These are phyloP conservation scores for Arctocebus calabarensis DNA, from an alignment of 2,797 vertebrate genomes.

Conservation along the genomic window DNA sequence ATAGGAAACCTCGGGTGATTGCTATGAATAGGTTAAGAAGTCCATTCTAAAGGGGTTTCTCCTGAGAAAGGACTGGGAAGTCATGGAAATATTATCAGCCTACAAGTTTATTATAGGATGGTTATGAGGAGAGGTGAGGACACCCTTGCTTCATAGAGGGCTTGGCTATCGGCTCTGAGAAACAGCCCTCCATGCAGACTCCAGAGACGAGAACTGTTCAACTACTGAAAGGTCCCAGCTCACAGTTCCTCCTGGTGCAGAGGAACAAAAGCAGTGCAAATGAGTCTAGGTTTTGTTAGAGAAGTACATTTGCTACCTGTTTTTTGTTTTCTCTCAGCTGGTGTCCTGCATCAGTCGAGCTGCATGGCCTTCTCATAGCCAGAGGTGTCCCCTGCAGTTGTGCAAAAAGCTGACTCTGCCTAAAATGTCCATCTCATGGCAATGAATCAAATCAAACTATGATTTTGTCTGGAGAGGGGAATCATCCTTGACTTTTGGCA, in stretches of 20 bases:
- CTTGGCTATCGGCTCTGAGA: neutral
- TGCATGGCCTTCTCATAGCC: neutral
- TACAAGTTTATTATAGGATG: too few relatives aligned
- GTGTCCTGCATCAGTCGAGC: neutral
- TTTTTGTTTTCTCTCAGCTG: neutral
- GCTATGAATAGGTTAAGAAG: neutral
- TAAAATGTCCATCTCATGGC: neutral
- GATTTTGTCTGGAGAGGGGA: neutral
- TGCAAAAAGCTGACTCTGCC: neutral
- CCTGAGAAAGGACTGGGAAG: neutral
- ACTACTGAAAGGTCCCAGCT: neutral
- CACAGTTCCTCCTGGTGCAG: neutral
- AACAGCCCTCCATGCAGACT: neutral
- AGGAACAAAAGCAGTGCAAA: neutral
- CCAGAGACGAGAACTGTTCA: neutral
- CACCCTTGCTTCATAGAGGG: neutral
- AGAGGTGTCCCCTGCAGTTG: neutral
- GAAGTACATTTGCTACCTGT: neutral
- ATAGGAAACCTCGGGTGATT: neutral
- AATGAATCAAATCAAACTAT: neutral
- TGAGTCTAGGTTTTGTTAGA: neutral
- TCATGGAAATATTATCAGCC: neutral
- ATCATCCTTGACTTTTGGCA: neutral
- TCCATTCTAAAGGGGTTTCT: neutral
- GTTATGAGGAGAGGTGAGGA: neutral